Base-by-base conservation (phyloP, 1,140 invertebrate genomes). In the Heterodera carotae region DNA sequence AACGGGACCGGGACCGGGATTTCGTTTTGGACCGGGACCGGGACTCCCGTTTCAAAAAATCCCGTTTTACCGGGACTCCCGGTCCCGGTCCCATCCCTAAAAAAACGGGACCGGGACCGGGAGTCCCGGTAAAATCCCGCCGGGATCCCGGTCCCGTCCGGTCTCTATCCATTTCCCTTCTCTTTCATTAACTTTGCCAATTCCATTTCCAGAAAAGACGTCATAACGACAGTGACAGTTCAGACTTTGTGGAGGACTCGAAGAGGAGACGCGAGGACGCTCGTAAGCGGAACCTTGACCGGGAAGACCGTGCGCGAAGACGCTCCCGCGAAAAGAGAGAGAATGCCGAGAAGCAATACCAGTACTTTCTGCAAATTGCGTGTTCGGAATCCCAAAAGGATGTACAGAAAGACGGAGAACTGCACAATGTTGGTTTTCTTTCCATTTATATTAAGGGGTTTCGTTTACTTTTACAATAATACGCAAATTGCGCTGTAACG, bases 301-400 rank as follows among this genome's bases (percentile, higher is more conserved):
- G 62, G 29, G 62, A 66, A 27, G 33, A 66, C 25, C 27, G 62
- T 10, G 62, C 62, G 12, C 62, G 62, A 31, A 66, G 62, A 31
- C 62, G 62, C 2, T 66, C 62, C 22, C 62, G 15, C 6, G 62
- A 12, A 27, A 66, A 66, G 62, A 66, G 22, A 22, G 62, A 66
- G 6, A 0, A 34, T 3, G 27, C 12, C 27, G 62, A 66, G 22
- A 66, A 34, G 25, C 15, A 18, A 27, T 56, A 56, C 18, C 15
- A 56, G 22, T 22, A 56, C 18, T n/a, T 31, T 12, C 12, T 66
- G 10, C 29, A 66, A 34, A 29, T 66, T 29, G 62, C 62, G 27
- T 66, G n/a, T n/a, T 66, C 62, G 29, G 33, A 12, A 10, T 66
- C 62, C 62, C 6, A 66, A 34, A 29, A 66, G 62, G 62, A 56